Conservation (phyloP, 2,113 vertebrate genomes). For the Lucifuga dentata region DNA sequence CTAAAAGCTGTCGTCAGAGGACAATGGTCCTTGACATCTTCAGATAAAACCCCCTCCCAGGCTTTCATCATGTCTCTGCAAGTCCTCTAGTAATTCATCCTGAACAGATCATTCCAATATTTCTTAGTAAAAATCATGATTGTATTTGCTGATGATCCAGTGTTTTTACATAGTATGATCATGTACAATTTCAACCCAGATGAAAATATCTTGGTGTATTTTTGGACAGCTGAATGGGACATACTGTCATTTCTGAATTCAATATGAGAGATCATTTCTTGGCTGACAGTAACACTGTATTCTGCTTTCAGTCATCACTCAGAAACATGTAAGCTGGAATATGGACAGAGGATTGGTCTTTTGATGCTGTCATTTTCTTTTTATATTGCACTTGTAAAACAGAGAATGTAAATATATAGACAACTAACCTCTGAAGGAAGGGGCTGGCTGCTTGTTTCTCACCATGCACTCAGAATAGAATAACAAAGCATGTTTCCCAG, state of each 20-base stretch:
- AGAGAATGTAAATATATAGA: conserved; percentile 57
- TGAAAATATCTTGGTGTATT: conserved; percentile 2
- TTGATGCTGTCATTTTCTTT: conserved; percentile 75
- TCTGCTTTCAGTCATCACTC: conserved; percentile 75
- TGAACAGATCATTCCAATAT: background rate
- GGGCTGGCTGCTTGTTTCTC: conserved; percentile 53
- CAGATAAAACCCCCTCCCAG: conserved; percentile 44
- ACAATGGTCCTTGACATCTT: conserved; percentile 60
- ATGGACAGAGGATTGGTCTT: conserved; percentile 67
- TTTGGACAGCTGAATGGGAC: background rate
- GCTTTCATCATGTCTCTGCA: conserved; percentile 49
- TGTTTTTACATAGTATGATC: conserved; percentile 13
- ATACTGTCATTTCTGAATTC: conserved; percentile 48
- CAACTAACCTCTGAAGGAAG: conserved; percentile 41
- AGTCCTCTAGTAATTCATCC: background rate
- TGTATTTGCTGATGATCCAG: background rate
- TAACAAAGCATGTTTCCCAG: conserved; percentile 57
- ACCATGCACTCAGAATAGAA: conserved; percentile 42
- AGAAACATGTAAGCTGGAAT: conserved; percentile 59
- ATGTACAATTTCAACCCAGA: conserved; percentile 15
- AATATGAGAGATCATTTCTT: conserved; percentile 79
- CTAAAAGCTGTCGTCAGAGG: conserved; percentile 78
- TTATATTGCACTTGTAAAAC: conserved; percentile 45
- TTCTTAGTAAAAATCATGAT: conserved; percentile 6
- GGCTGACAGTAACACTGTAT: conserved; percentile 73